Base-by-base conservation (phyloP, 2,888 invertebrate genomes). In the Clitarchus hookeri region DNA sequence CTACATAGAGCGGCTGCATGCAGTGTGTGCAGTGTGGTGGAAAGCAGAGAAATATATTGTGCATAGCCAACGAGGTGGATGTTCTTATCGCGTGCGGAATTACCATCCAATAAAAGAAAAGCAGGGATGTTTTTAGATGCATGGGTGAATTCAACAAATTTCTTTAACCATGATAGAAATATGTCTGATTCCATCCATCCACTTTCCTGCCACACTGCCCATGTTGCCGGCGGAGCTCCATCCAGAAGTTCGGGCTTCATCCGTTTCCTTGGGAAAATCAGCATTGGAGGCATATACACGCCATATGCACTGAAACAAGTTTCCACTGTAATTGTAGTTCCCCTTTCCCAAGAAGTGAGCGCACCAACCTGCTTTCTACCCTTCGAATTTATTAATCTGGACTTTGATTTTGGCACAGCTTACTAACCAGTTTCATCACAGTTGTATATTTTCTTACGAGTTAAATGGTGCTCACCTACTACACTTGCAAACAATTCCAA, bases 371-470 rank as follows among this genome's bases (percentile, higher is more conserved):
- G 36, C 4, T 36, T 36, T 36, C 36, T 36, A 36, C 36, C 36
- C 36, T 36, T 36, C 36, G 36, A 36, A 36, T 36, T 36, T 36
- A 36, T 36, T 36, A 36, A 36, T 36, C 4, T 36, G 36, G 36
- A 36, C 36, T 36, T 36, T 36, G 36, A 36, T 3, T 36, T 36
- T 4, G 36, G 36, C 4, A 36, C 36, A 36, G 36, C 36, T 36
- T 36, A 36, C n/a, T 91, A 87, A 13, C 91, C 91, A 26, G 90
- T 90, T 88, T 91, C 91, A 87, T 91, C 90, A 0, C 91, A 89
- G 85, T 91, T 91, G 83, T 85, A 87, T 25, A 88, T 84, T 78
- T 83, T 79, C 48, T 87, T 80, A 25, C 78, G 48, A 19, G 85
- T 80, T 79, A 65, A 84, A 78, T 53, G 25, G 16, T 85, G 80